Base-by-base conservation (phyloP, 2,113 vertebrate species). In the Turdus rufiventris region DNA sequence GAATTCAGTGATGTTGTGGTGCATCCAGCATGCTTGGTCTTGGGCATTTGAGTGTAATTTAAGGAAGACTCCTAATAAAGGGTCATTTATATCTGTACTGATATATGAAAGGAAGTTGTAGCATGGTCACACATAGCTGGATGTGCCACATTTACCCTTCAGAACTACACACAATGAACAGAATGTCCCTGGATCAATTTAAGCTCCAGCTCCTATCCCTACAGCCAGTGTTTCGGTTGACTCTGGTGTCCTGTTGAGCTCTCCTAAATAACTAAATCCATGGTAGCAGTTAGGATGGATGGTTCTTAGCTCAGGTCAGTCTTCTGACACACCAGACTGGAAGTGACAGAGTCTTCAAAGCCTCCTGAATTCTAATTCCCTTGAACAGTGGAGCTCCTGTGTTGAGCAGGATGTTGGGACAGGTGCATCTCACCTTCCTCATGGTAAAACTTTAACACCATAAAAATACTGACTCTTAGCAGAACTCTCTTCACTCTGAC, bases 221-320 rank as follows among this genome's bases (percentile, higher is more conserved):
- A 3, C 8, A 18, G n/a, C 24, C 61, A n/a, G 16, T 3, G 0
- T 67, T 54, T 50, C 23, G 9, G 9, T 12, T 63, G 31, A 3
- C 47, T 81, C 74, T 34, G 29, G 5, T 25, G n/a, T 23, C 54
- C 17, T 58, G 1, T 14, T 47, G 48, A 43, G 67, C 18, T 80
- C 50, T 65, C 4, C 2, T 43, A 38, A 58, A 14, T 31, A 29
- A 9, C 53, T 56, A 13, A 77, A 28, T 8, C 18, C 45, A 6
- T 11, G 4, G 20, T 1, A 50, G 38, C 5, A 26, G 18, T 61
- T 79, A 65, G 50, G 47, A 12, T 70, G 28, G 21, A 11, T 67
- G 29, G 58, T 58, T 8, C 51, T 63, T 42, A 56, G 60, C 70
- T 67, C 24, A 43, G 12, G 8, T 79, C 36, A 72, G 26, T 34